phyloP scores from a whole-genome alignment of 2,888 invertebrate species.

The Pasiphila rectangulata region DNA sequence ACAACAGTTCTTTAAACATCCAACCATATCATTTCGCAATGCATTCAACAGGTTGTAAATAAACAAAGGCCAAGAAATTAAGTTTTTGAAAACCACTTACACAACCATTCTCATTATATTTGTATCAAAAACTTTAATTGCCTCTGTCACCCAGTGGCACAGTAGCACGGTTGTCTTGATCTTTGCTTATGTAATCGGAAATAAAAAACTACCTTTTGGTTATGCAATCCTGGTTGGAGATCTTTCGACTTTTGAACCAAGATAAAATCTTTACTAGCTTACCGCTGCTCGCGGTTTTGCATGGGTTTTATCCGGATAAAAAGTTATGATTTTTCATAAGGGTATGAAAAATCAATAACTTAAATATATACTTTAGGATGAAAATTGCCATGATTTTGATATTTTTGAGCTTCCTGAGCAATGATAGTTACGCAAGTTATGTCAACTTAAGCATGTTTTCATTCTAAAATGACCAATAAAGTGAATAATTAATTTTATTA shows the following conservation, averaged over 20 bases:
- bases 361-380: no score
- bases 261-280: no score
- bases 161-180: constrained; percentile 37
- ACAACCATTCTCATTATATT: constrained; percentile 24
- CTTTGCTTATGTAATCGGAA: constrained; percentile 25
- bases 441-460: no score
- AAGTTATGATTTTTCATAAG: no score
- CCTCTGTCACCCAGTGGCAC: constrained; percentile 51
- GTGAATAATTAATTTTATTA: no score
- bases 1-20: background rate
- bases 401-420: no score
- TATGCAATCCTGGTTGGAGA: constrained; percentile 26
- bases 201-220: constrained; percentile 20
- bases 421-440: no score
- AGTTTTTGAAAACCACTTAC: constrained; percentile 12
- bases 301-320: no score
- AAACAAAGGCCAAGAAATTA: constrained; percentile 1
- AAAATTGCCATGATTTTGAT: no score
- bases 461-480: no score
- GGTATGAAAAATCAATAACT: no score
- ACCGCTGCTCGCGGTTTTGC: no score
- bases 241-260: background rate
- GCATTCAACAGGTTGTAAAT: background rate
- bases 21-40: background rate
- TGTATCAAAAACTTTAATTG: constrained; percentile 31